These are phyloP conservation scores for Gymnocheta viridis DNA, from an alignment of 2,888 invertebrate genomes.

Conservation along the genomic window DNA sequence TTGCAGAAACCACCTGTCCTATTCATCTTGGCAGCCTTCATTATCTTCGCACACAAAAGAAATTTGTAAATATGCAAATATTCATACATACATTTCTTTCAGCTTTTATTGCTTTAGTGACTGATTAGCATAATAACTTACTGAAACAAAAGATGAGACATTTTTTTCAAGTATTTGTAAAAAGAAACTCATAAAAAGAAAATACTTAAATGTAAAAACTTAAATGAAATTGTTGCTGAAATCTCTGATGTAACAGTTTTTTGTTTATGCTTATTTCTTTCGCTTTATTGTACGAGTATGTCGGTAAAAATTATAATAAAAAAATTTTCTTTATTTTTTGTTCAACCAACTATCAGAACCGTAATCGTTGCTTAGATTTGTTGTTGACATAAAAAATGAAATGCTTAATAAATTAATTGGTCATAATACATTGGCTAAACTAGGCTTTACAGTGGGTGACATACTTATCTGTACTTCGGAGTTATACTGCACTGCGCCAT, in stretches of 20 bases:
- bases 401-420: too few species aligned
- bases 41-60: background rate
- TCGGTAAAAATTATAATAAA: conserved; percentile 3
- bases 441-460: too few species aligned
- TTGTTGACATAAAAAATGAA: background rate
- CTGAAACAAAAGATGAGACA: conserved; percentile 52
- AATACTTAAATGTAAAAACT: background rate
- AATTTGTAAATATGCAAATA: background rate
- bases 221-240: conserved; percentile 46
- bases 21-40: background rate
- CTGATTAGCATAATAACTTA: conserved; percentile 72
- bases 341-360: conserved; percentile 14
- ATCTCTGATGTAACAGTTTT: conserved; percentile 61
- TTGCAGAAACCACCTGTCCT: background rate
- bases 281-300: background rate
- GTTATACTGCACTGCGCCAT: too few species aligned
- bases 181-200: conserved; percentile 20
- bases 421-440: too few species aligned
- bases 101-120: conserved; percentile 51
- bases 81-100: background rate
- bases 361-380: background rate
- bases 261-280: conserved; percentile 18
- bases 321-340: conserved; percentile 23
- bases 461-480: too few species aligned
- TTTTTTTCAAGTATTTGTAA: too few species aligned